phyloP scores from a whole-genome alignment of 2,888 invertebrate species.

The Aspidiotus rigidus region DNA sequence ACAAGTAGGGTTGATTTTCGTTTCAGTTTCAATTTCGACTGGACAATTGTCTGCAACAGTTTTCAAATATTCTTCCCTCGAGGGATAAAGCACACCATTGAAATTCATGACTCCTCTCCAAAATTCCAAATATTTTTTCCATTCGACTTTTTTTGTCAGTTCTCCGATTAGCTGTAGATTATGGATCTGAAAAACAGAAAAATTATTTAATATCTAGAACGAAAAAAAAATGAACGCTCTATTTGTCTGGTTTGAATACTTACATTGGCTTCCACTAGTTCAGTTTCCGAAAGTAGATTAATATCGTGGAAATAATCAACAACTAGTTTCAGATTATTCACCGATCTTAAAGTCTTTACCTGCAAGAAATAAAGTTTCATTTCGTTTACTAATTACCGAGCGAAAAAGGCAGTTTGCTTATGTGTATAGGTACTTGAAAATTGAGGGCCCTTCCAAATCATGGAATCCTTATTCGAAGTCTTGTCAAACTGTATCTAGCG shows the following conservation, averaged over 20 bases:
- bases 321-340: slow-evolving; percentile 37
- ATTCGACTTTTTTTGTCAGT: slow-evolving; percentile 31
- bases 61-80: slow-evolving; percentile 35
- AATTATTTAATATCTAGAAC: slow-evolving; percentile 3
- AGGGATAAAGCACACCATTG: slow-evolving; percentile 35
- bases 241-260: not conserved
- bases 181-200: slow-evolving; percentile 29
- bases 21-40: not conserved
- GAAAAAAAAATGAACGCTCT: not conserved
- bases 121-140: slow-evolving; percentile 34
- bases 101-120: slow-evolving; percentile 34
- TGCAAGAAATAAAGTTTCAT: slow-evolving; percentile 15
- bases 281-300: not conserved
- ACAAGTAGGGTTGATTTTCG: not conserved
- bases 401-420: no score
- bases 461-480: no score
- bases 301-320: slow-evolving; percentile 26
- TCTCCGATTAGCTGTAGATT: slow-evolving; percentile 34
- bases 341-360: slow-evolving; percentile 36
- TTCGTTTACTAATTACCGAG: no score
- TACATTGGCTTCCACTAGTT: slow-evolving; percentile 6
- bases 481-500: no score
- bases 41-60: slow-evolving; percentile 2
- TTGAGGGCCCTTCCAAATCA: no score
- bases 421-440: no score